Conservation (phyloP, 2,113 vertebrate species). For the Cyphomyrus discorhynchus region DNA sequence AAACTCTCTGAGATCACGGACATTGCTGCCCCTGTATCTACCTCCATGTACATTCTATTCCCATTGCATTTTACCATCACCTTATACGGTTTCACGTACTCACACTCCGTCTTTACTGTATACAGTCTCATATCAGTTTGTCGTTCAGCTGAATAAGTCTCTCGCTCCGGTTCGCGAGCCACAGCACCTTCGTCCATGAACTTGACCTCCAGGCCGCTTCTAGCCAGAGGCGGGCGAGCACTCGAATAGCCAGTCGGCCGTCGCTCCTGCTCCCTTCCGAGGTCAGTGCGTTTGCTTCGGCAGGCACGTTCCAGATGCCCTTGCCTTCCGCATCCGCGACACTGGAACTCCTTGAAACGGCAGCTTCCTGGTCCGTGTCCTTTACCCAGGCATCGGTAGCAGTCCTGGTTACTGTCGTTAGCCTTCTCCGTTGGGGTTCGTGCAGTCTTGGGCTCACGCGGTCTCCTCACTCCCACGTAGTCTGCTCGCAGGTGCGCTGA, state of each 20-base stretch:
- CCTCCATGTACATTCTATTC: not conserved
- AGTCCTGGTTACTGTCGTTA: too few relatives aligned
- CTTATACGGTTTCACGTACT: slow-evolving; percentile 9
- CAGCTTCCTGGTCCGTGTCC: too few relatives aligned
- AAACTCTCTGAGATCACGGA: too few relatives aligned
- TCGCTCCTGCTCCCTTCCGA: not conserved
- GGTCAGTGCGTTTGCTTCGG: not conserved
- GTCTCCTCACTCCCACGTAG: too few relatives aligned
- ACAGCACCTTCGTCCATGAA: not conserved
- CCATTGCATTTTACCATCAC: slow-evolving; percentile 9
- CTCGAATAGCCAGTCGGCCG: not conserved
- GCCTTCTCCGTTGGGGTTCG: too few relatives aligned
- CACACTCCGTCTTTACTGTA: not conserved
- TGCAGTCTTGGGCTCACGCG: too few relatives aligned
- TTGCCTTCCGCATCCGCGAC: too few relatives aligned
- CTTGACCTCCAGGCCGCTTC: not conserved
- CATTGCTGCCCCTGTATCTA: too few relatives aligned
- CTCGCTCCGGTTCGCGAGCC: not conserved
- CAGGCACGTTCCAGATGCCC: not conserved
- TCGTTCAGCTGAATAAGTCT: not conserved
- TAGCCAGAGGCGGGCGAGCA: not conserved
- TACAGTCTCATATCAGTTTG: slow-evolving; percentile 6
- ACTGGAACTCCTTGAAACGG: too few relatives aligned
- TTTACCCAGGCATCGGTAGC: too few relatives aligned
- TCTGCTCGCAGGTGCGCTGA: too few relatives aligned